Percentiles rank a stretch among this genome's conserved stretches.
phyloP scores from a whole-genome alignment of 2,888 invertebrate genomes.

The Stomorhina lunata region DNA sequence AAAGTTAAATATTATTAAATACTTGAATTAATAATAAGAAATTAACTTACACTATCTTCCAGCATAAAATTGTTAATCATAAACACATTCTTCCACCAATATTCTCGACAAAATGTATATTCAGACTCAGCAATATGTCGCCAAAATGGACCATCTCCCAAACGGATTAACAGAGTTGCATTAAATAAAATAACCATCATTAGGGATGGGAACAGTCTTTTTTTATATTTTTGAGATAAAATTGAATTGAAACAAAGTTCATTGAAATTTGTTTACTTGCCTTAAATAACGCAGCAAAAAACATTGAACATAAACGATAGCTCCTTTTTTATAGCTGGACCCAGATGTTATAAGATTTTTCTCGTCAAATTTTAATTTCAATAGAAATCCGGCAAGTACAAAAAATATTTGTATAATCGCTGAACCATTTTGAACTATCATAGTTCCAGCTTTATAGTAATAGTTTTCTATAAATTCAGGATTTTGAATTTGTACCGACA shows the following conservation, averaged over 20 bases:
- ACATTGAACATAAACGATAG: slow-evolving; percentile 68
- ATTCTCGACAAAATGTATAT: slow-evolving; percentile 74
- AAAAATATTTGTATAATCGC: slow-evolving; percentile 82
- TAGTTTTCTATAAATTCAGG: slow-evolving; percentile 73
- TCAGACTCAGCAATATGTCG: slow-evolving; percentile 74
- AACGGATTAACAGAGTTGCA: slow-evolving; percentile 76
- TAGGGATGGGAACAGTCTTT: slow-evolving; percentile 73
- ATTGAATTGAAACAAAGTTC: background rate
- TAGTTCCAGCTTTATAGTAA: slow-evolving; percentile 68
- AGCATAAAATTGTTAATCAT: slow-evolving; percentile 77
- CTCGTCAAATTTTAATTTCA: slow-evolving; percentile 73
- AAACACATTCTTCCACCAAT: slow-evolving; percentile 79
- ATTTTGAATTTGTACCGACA: slow-evolving; percentile 72
- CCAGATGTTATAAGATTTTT: slow-evolving; percentile 64
- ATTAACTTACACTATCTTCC: slow-evolving; percentile 71
- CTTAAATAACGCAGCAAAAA: slow-evolving; percentile 74
- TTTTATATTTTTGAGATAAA: background rate
- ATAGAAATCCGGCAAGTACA: slow-evolving; percentile 82
- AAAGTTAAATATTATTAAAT: background rate
- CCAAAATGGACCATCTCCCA: slow-evolving; percentile 80
- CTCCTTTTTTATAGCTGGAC: slow-evolving; percentile 59
- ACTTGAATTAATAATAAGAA: too few species aligned
- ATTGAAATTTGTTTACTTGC: slow-evolving; percentile 51
- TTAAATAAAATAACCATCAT: slow-evolving; percentile 71
- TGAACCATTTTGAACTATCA: slow-evolving; percentile 80